phyloP scores from a whole-genome alignment of 2,797 vertebrate species.

The Acridotheres tristis region DNA sequence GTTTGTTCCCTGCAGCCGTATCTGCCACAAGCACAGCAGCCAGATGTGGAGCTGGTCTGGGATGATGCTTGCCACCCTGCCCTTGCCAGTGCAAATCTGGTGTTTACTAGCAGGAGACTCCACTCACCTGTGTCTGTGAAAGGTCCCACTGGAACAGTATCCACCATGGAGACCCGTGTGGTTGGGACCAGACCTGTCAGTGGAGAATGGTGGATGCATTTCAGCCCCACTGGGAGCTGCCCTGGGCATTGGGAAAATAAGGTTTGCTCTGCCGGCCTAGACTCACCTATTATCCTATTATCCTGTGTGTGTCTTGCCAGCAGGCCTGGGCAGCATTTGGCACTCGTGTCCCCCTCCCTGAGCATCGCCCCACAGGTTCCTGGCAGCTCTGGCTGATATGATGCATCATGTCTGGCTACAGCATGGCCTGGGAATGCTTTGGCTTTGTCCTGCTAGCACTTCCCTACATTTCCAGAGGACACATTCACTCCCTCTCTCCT shows the following conservation, averaged over 20 bases:
- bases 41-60: not conserved
- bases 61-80: not conserved
- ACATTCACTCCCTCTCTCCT: not conserved
- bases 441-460: not conserved
- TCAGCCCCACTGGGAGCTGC: not conserved
- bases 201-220: not conserved
- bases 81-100: not conserved
- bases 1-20: not conserved
- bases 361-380: accelerated
- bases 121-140: not conserved
- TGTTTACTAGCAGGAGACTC: not conserved
- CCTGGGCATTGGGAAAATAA: not conserved
- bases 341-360: accelerated
- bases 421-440: not conserved
- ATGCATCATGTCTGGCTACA: not conserved
- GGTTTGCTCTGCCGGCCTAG: not conserved
- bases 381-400: not conserved
- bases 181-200: not conserved
- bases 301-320: not conserved
- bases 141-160: not conserved
- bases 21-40: not conserved
- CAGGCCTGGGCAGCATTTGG: no score
- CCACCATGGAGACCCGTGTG: not conserved
- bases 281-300: not conserved
- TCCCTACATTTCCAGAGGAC: not conserved